Evolutionary conservation across 1,140 invertebrate species (phyloP).

Genomic region (Pachypsylla venusta): DNA sequence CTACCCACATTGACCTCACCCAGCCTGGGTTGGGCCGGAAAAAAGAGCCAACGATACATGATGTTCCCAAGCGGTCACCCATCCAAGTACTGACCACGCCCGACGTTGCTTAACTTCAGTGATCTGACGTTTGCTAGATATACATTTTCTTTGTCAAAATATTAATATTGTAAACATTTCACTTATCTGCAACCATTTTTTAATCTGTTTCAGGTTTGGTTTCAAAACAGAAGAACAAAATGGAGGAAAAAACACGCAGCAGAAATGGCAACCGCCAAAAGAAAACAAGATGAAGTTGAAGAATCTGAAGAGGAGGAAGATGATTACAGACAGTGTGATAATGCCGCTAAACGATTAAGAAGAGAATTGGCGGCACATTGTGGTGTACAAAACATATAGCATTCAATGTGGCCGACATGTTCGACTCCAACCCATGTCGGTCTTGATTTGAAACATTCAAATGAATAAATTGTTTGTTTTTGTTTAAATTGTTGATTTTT

Average conservation of each 20-base stretch:
- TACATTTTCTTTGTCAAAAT: too few species aligned
- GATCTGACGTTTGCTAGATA: too few species aligned
- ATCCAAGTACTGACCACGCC: too few species aligned
- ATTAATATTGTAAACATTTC: too few species aligned
- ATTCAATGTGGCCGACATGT: constrained; percentile 15
- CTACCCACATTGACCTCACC: too few species aligned
- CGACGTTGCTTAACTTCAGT: too few species aligned
- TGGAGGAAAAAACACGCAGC: constrained; percentile 99
- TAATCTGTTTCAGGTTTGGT: constrained; percentile 87
- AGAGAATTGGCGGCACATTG: constrained; percentile 37
- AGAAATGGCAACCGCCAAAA: constrained; percentile 95
- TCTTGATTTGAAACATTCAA: not conserved
- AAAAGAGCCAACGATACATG: too few species aligned
- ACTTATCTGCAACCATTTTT: too few species aligned
- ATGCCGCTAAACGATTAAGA: constrained; percentile 37
- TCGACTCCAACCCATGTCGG: not conserved
- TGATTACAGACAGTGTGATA: constrained; percentile 21
- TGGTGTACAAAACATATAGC: constrained; percentile 24
- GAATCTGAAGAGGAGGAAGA: constrained; percentile 45
- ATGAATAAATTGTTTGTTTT: too few species aligned
- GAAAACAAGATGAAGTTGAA: constrained; percentile 86
- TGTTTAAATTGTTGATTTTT: too few species aligned
- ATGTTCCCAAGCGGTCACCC: too few species aligned
- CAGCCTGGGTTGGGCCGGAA: too few species aligned
- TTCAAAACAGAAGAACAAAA: constrained; percentile 97